phyloP scores from a whole-genome alignment of 2,888 invertebrate species.

The Diarsia brunnea region DNA sequence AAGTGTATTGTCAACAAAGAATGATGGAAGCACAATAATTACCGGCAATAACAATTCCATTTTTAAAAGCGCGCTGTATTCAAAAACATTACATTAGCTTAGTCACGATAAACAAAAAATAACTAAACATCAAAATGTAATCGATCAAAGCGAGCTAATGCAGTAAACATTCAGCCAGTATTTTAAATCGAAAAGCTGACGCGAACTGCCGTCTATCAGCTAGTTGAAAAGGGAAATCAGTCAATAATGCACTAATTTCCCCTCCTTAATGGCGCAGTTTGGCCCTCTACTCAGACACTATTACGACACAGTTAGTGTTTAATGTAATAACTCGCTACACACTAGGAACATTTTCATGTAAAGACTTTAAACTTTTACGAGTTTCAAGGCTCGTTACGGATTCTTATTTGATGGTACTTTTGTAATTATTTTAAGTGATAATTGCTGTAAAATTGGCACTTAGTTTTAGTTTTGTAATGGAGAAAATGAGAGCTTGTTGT shows the following conservation, averaged over 20 bases:
- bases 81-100: constrained; percentile 61
- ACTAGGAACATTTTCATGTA: constrained; percentile 69
- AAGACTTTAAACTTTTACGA: constrained; percentile 65
- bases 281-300: constrained; percentile 80
- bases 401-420: constrained; percentile 55
- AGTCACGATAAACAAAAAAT: constrained; percentile 60
- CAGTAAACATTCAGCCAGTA: constrained; percentile 77
- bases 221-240: constrained; percentile 90
- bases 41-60: constrained; percentile 64
- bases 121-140: constrained; percentile 64
- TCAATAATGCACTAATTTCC: constrained; percentile 91
- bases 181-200: constrained; percentile 83
- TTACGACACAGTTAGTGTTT: constrained; percentile 79
- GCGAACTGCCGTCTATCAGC: constrained; percentile 83
- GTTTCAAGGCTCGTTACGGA: constrained; percentile 59
- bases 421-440: constrained; percentile 59
- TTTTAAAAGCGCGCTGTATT: constrained; percentile 53
- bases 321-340: constrained; percentile 76
- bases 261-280: constrained; percentile 87
- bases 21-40: constrained; percentile 51
- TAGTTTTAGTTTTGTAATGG: constrained; percentile 45
- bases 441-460: constrained; percentile 49
- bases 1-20: constrained; percentile 49
- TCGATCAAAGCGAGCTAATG: constrained; percentile 78
- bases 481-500: constrained; percentile 21